A percentile compares a stretch with the other conserved stretches of the same genome.
These are phyloP conservation scores for Scrobipalpa costella DNA, from an alignment of 2,888 invertebrate species.

Conservation along the genomic window DNA sequence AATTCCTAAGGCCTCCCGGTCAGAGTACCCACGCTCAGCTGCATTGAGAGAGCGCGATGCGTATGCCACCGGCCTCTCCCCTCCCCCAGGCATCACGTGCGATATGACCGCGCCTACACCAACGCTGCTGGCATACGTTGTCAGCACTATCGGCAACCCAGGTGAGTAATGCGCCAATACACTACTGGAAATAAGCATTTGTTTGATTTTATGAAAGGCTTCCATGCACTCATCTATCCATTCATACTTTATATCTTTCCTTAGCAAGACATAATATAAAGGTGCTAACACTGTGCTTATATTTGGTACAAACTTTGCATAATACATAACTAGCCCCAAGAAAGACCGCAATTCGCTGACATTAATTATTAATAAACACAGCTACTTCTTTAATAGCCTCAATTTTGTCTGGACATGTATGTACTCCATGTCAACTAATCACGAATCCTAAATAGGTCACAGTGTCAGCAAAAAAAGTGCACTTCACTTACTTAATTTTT, in stretches of 20 bases:
- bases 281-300: conserved; percentile 19
- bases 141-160: conserved; percentile 28
- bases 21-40: conserved; percentile 25
- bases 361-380: conserved; percentile 18
- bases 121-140: conserved; percentile 17
- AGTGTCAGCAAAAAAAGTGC: neutral
- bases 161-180: conserved; percentile 26
- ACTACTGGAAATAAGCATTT: conserved; percentile 5
- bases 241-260: neutral
- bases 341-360: conserved; percentile 36
- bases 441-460: conserved; percentile 27
- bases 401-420: conserved; percentile 30
- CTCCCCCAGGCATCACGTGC: conserved; percentile 28
- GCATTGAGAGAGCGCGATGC: conserved; percentile 25
- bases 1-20: too few relatives aligned
- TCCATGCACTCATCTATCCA: conserved; percentile 16
- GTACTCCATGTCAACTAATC: conserved; percentile 27
- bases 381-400: conserved; percentile 24
- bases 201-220: conserved; percentile 16
- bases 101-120: conserved; percentile 27
- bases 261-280: conserved; percentile 23
- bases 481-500: conserved; percentile 17
- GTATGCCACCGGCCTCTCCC: conserved; percentile 23
- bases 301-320: conserved; percentile 51
- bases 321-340: conserved; percentile 50